These are phyloP conservation scores for Scytalopus superciliaris DNA, from an alignment of 2,113 vertebrate species.

Conservation along the genomic window DNA sequence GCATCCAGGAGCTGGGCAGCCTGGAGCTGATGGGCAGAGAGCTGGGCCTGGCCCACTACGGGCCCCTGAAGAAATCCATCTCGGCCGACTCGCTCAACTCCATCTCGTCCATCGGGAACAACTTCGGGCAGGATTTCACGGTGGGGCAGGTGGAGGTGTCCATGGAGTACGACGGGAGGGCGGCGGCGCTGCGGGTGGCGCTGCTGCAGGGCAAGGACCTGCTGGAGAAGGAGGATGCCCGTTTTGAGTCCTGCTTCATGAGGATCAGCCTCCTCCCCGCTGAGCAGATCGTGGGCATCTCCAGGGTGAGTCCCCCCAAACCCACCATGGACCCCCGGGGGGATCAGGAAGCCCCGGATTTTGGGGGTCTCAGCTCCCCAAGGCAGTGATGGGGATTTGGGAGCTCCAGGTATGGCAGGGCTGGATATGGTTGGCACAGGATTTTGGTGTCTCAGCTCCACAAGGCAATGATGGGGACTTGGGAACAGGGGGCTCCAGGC, in stretches of 20 bases:
- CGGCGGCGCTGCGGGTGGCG: constrained; percentile 78
- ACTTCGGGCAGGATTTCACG: constrained; percentile 92
- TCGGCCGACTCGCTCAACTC: constrained; percentile 94
- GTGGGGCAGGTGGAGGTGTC: constrained; percentile 95
- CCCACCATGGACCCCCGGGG: fast-evolving
- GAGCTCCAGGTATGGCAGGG: fast-evolving
- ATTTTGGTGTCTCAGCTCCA: no score
- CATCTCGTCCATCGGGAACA: constrained; percentile 94
- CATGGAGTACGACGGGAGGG: constrained; percentile 81
- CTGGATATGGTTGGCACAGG: fast-evolving
- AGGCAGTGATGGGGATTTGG: background rate
- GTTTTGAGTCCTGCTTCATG: constrained; percentile 93
- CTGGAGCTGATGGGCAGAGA: constrained; percentile 94
- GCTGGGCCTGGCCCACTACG: constrained; percentile 78
- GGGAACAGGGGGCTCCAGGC: background rate
- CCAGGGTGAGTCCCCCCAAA: constrained; percentile 77
- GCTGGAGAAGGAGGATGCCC: constrained; percentile 89
- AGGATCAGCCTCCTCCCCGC: constrained; percentile 88
- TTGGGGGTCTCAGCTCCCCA: fast-evolving
- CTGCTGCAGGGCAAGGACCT: constrained; percentile 97
- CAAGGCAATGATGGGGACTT: fast-evolving
- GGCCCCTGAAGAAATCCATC: constrained; percentile 84
- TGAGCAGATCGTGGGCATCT: constrained; percentile 89
- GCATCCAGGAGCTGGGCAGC: constrained; percentile 88
- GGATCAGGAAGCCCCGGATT: fast-evolving